Evolutionary conservation across 2,888 invertebrate genomes (phyloP), one percentile per base, ranked within the genome.

Genomic region (Drosophila recens): DNA sequence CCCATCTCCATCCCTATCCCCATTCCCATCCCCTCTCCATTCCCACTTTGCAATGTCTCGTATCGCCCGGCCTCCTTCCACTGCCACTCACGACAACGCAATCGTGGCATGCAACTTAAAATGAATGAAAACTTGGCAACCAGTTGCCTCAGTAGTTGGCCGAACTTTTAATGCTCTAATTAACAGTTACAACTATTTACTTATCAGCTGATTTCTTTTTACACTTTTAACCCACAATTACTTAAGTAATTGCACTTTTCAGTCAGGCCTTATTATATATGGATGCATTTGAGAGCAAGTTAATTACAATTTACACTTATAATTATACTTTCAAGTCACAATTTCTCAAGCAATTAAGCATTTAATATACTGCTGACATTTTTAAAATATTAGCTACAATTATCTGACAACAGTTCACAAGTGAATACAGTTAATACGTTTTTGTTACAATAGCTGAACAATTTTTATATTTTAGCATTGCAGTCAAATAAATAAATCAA

Each of bases 41-140:
- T 4, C 23, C 30, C 38, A 20, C 1, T 10, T 42, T 30, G 17
- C 59, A 23, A 13, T 23, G 4, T 11, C 36, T 45, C 2, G n/a
- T 20, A 15, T 17, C 34, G 10, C 15, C 36, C 27, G 11, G 20
- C 5, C 46, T 27, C 13, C 33, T 53, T 11, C 45, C 15, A 27
- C 46, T 13, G 13, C 42, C 43, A 36, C 38, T 52, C 72, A 63
- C 65, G 72, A 79, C 63, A 70, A 43, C 58, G 58, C 75, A 70
- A 30, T 52, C 72, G 65, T 69, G 76, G 87, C 87, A 80, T 84
- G 84, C 84, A 84, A 79, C 85, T 84, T 74, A 61, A 80, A 79
- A 80, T 72, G 75, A 73, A 85, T 71, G 70, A 52, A 62, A 68
- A 67, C 48, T 53, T 62, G n/a, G 20, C 52, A 62, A 20, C 15